Percentiles rank a stretch among this genome's conserved stretches.
These are phyloP conservation scores for Eilema caniola DNA, from an alignment of 2,888 invertebrate genomes.

Conservation along the genomic window DNA sequence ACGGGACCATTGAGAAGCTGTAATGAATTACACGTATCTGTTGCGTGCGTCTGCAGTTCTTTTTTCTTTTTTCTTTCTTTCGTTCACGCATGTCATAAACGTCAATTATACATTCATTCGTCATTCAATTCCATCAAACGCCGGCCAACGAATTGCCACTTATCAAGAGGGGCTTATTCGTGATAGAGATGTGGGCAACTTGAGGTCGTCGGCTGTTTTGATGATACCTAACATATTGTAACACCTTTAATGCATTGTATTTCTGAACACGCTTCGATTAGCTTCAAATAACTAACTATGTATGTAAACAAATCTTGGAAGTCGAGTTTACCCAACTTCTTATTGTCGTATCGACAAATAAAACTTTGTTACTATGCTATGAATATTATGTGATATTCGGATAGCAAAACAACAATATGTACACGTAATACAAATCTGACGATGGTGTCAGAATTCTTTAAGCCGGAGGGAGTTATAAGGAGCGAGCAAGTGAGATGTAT, in stretches of 20 bases:
- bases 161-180: no score
- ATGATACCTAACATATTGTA: not conserved
- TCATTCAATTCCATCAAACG: no score
- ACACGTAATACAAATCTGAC: not conserved
- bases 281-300: not conserved
- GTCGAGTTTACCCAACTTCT: not conserved
- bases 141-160: no score
- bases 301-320: not conserved
- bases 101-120: no score
- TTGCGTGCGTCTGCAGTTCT: no score
- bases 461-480: not conserved
- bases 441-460: not conserved
- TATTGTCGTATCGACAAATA: not conserved
- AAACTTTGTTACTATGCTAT: not conserved
- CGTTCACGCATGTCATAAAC: no score
- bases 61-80: no score
- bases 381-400: not conserved
- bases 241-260: not conserved
- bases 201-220: not conserved
- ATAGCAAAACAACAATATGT: no score
- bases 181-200: not conserved
- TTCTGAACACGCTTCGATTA: not conserved
- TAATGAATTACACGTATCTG: no score
- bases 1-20: no score
- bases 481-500: not conserved